These are phyloP conservation scores for Cecropterus lyciades DNA, from an alignment of 1,140 invertebrate species.

Conservation along the genomic window DNA sequence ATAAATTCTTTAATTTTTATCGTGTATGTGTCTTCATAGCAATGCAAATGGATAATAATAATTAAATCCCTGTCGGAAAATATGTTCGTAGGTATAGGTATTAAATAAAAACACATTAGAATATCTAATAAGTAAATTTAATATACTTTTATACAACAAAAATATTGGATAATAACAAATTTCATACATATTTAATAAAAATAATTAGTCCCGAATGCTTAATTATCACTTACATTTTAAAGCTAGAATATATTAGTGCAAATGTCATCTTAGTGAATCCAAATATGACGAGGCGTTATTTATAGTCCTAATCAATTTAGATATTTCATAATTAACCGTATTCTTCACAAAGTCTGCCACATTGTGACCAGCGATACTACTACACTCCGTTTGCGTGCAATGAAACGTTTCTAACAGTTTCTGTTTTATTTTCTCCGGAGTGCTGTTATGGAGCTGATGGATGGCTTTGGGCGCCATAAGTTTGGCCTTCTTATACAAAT, in stretches of 20 bases:
- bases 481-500: conserved; percentile 62
- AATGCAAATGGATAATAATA: no score
- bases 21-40: no score
- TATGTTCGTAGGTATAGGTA: no score
- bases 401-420: conserved; percentile 63
- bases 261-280: conserved; percentile 70
- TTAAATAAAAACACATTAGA: not conserved
- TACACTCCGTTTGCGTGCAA: conserved; percentile 57
- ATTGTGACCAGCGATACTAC: conserved; percentile 55
- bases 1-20: no score
- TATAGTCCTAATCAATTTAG: conserved; percentile 61
- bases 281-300: conserved; percentile 67
- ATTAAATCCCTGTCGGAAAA: no score
- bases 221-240: conserved; percentile 3
- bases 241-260: not conserved
- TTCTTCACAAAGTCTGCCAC: conserved; percentile 61
- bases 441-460: conserved; percentile 48
- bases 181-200: not conserved
- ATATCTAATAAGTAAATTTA: not conserved
- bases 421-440: conserved; percentile 56
- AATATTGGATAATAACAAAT: not conserved
- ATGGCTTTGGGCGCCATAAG: conserved; percentile 65
- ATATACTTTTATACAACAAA: not conserved
- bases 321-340: conserved; percentile 58
- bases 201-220: conserved; percentile 7